phyloP scores from a whole-genome alignment of 2,797 vertebrate species.

The Semotilus atromaculatus region DNA sequence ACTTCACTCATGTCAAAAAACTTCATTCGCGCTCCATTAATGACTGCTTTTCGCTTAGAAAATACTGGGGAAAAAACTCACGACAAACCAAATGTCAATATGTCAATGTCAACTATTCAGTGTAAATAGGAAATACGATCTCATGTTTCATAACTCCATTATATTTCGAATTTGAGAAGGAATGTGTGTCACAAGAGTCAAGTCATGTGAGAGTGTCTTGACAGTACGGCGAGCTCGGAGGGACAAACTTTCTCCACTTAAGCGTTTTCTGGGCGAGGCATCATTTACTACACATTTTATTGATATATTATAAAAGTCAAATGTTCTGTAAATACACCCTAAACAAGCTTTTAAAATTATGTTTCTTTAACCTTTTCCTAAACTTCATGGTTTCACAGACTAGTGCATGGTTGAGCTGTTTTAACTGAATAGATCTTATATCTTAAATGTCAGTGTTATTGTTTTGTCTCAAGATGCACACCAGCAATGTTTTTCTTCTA shows the following conservation, averaged over 20 bases:
- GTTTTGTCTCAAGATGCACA: no score
- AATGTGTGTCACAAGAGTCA: slow-evolving; percentile 78
- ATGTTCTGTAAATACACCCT: background rate
- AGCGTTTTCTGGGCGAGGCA: background rate
- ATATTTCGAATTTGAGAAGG: slow-evolving; percentile 54
- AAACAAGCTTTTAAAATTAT: background rate
- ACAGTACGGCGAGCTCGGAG: slow-evolving; percentile 63
- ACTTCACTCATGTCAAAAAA: background rate
- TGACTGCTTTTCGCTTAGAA: background rate
- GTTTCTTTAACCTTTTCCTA: background rate
- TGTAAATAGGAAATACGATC: background rate
- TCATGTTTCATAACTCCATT: background rate
- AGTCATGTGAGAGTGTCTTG: slow-evolving; percentile 77
- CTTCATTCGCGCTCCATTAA: background rate
- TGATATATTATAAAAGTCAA: background rate
- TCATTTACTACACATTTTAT: background rate
- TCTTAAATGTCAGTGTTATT: no score
- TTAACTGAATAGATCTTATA: no score
- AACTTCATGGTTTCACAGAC: background rate
- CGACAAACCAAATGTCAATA: background rate
- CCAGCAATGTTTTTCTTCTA: no score
- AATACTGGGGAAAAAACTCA: background rate
- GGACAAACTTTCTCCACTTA: slow-evolving; percentile 65
- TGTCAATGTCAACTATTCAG: background rate
- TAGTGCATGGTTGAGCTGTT: no score